These are phyloP conservation scores for Rhineura floridana DNA, from an alignment of 2,113 vertebrate species.

Conservation along the genomic window DNA sequence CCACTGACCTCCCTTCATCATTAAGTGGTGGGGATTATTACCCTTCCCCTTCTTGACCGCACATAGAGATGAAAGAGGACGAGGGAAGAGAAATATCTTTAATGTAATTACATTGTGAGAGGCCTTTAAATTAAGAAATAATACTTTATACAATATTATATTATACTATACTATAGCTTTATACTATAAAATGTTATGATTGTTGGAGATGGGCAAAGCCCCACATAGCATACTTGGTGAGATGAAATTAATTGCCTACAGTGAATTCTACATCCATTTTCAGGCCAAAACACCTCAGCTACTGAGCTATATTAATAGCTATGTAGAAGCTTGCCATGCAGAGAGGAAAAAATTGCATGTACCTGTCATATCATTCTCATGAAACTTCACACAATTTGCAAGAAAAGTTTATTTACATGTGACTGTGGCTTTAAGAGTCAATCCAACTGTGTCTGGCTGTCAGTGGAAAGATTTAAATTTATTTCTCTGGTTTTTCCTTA, in stretches of 20 bases:
- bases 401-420: background rate
- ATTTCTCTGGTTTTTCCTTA: background rate
- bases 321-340: background rate
- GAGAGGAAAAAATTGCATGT: background rate
- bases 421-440: background rate
- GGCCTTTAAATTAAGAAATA: no score
- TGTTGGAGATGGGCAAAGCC: no score
- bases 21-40: no score
- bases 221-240: background rate
- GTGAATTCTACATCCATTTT: background rate
- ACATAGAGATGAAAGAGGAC: no score
- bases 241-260: background rate
- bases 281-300: slow-evolving; percentile 2
- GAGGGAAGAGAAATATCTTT: background rate
- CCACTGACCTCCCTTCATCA: no score
- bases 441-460: background rate
- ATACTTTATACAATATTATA: background rate
- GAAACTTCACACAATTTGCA: background rate
- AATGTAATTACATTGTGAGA: no score
- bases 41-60: no score
- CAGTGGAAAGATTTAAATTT: background rate
- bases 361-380: background rate
- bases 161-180: no score
- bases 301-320: background rate
- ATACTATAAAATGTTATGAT: background rate